Base-by-base conservation (phyloP, 2,113 vertebrate genomes). In the Xiphias gladius region DNA sequence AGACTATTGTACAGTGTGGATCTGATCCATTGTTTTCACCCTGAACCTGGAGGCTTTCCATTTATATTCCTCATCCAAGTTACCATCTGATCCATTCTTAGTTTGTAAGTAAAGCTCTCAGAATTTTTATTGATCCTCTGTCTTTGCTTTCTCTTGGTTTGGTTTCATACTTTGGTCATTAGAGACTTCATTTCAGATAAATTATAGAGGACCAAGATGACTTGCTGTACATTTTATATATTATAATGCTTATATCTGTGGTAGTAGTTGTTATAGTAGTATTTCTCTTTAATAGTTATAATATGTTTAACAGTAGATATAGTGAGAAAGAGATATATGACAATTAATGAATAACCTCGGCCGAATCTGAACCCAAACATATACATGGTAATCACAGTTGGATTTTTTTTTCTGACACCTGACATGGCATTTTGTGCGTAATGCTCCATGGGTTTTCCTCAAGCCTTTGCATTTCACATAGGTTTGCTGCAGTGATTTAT, bases 81-180 rank as follows among this genome's bases (percentile, higher is more conserved):
- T 62, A 13, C 57, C 70, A 77, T 86, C 73, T 85, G 62, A 89
- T 78, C 54, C 39, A 17, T 41, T 26, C 57, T 73, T 55, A 62
- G 57, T 78, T 87, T 78, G 85, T 71, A 50, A 22, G 32, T 48
- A 37, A 50, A 35, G 46, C 73, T 48, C 30, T 68, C 30, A 57
- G 26, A 54, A 41, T 52, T 87, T 55, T 52, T 63, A 80, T 67
- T 86, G 79, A 86, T 89, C 82, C 54, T 65, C 59, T 50, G 50
- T 62, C 61, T 69, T 80, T 4, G 30, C 59, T 81, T 63, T 82
- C 30, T 80, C 48, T 73, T 55, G 22, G 19, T 77, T 71, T 67
- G 61, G 59, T 68, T 17, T 80, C 11, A 0, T 48, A 32, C 71
- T 76, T 77, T 65, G 41, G 26, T 81, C 63, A 84, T 84, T 78